phyloP scores from a whole-genome alignment of 2,797 vertebrate species.

The Clamator glandarius region DNA sequence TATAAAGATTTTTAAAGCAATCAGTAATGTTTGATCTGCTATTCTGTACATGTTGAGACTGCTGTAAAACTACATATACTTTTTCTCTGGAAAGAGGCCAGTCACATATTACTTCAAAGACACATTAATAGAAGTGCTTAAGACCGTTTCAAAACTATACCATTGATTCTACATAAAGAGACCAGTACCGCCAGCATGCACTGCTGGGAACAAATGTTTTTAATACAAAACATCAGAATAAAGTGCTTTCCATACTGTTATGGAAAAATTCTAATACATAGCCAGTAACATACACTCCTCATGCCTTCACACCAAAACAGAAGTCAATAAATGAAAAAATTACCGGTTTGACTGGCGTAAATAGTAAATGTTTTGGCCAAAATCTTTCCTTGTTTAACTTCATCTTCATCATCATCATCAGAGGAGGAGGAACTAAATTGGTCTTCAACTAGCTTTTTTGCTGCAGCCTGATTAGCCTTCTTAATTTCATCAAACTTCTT shows the following conservation, averaged over 20 bases:
- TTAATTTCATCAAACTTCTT: conserved; percentile 94
- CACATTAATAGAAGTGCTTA: background rate
- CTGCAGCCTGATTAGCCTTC: conserved; percentile 89
- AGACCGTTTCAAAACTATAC: background rate
- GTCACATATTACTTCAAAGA: background rate
- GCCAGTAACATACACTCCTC: background rate
- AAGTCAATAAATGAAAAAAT: background rate
- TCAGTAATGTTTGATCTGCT: background rate
- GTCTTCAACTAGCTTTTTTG: conserved; percentile 85
- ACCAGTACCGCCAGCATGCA: background rate
- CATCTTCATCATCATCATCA: conserved; percentile 79
- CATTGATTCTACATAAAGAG: background rate
- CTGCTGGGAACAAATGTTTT: background rate
- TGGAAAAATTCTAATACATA: background rate
- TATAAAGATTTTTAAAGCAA: conserved; percentile 31
- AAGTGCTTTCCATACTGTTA: background rate
- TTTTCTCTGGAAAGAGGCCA: background rate
- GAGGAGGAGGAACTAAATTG: conserved; percentile 88
- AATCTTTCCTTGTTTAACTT: conserved; percentile 87
- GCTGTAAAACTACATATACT: background rate
- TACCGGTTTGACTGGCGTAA: conserved; percentile 91
- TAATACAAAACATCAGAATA: background rate
- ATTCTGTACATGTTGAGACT: background rate
- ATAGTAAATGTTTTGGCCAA: conserved; percentile 89
- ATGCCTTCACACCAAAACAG: background rate